Evolutionary conservation across 2,888 invertebrate species (phyloP), one percentile per base, ranked within the genome.

Genomic region (Terebella lapidaria): DNA sequence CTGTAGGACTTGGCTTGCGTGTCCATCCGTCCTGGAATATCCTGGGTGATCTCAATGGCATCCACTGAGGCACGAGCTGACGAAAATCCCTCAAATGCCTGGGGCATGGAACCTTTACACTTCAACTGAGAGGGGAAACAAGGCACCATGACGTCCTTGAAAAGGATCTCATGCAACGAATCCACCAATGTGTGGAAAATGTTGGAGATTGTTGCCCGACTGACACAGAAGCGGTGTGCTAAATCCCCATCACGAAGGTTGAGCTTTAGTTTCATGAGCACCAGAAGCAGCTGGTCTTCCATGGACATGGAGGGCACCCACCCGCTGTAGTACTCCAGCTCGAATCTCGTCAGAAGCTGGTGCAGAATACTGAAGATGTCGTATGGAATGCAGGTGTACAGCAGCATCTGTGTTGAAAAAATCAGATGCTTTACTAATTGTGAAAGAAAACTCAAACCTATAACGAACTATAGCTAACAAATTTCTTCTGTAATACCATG

Each of bases 221-320:
- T 57, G 47, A 22, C 24, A 51, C n/a, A 3, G 28, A 57, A 57
- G 4, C 57, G 57, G 5, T 51, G 20, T 51, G 57, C 51, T 4
- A 57, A 4, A 25, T 57, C 57, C 29, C 49, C 5, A 24, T 57
- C 51, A 18, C 5, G 3, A 4, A 24, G 1, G 22, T 49, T 49
- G 2, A 51, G 29, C 20, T 24, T 28, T 51, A 57, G 24, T 28
- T 57, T 57, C 51, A 57, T 57, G 2, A 57, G 22, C 5, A 51
- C 29, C 5, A 57, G 3, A 2, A 57, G 51, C 49, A 57, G 35
- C 51, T 57, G 57, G 25, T 57, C 30, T 4, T 51, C 27, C 18
- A 51, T 2, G 4, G 49, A 20, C 4, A 57, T 4, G 2, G 10
- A 4, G 5, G 28, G 20, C 1, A 57, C 57, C 5, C 4, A 2